A percentile compares a stretch with the other conserved stretches of the same genome.
Evolutionary conservation across 2,888 invertebrate genomes (phyloP).

Genomic region (Stenodema calcarata): DNA sequence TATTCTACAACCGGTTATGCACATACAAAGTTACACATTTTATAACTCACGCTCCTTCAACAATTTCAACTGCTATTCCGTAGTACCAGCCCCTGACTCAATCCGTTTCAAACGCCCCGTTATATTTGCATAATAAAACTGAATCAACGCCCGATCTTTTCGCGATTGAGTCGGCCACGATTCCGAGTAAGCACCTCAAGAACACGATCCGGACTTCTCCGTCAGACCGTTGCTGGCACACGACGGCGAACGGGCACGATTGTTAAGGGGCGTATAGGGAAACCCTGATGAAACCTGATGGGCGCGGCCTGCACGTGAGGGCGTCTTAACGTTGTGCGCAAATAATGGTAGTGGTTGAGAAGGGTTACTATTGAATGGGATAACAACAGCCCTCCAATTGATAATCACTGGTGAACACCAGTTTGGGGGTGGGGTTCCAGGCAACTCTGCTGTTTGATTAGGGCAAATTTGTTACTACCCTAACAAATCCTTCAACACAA

Average conservation of each 20-base stretch:
- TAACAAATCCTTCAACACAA: no score
- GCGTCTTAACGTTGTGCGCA: not conserved
- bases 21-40: not conserved
- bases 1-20: not conserved
- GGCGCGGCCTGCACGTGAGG: not conserved
- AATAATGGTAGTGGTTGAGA: no score
- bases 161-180: not conserved
- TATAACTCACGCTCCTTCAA: not conserved
- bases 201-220: not conserved
- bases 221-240: not conserved
- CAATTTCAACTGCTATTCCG: not conserved
- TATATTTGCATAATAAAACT: not conserved
- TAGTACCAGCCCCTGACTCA: not conserved
- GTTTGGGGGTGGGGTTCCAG: not conserved
- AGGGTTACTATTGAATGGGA: no score
- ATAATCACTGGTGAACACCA: not conserved
- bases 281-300: not conserved
- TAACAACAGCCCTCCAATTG: not conserved
- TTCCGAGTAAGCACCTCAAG: not conserved
- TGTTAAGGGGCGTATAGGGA: not conserved
- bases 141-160: not conserved
- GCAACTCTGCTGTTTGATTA: not conserved
- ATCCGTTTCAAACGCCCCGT: not conserved
- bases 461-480: not conserved
- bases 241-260: not conserved